Evolutionary conservation across 2,888 invertebrate species (phyloP).

Genomic region (Lasioglossum oenotherae): DNA sequence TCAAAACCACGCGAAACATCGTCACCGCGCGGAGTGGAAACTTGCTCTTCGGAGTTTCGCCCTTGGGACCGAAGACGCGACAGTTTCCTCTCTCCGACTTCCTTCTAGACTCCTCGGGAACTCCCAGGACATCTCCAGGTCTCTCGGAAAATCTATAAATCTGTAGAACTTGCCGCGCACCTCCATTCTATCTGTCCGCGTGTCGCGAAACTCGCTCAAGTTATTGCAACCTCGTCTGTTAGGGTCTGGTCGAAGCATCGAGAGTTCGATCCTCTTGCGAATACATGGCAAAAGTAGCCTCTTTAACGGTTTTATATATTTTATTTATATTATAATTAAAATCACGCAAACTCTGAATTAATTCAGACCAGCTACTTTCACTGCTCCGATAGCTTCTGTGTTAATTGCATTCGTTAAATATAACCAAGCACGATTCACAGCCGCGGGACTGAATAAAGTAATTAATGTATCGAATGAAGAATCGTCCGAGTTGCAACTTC

Average conservation of each 20-base stretch:
- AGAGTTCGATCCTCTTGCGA: background rate
- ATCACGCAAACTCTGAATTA: too few relatives aligned
- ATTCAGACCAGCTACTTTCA: too few relatives aligned
- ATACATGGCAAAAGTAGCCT: background rate
- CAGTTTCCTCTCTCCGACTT: background rate
- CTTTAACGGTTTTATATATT: too few relatives aligned
- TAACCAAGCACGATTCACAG: too few relatives aligned
- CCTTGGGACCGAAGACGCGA: background rate
- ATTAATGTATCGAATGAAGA: background rate
- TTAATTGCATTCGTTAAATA: too few relatives aligned
- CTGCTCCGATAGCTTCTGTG: too few relatives aligned
- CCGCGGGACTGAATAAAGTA: too few relatives aligned
- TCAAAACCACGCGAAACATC: slow-evolving; percentile 19
- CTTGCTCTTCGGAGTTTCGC: background rate
- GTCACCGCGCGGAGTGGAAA: background rate
- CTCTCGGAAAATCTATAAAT: background rate
- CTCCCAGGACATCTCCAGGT: background rate
- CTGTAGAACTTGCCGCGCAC: background rate
- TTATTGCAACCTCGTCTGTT: background rate
- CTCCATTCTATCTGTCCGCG: background rate
- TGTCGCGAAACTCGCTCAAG: background rate
- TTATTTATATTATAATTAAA: too few relatives aligned
- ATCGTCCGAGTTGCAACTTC: background rate
- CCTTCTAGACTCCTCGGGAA: background rate
- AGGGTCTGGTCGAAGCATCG: background rate